Conservation (phyloP, 2,888 invertebrate species). For the Desoria tigrina region DNA sequence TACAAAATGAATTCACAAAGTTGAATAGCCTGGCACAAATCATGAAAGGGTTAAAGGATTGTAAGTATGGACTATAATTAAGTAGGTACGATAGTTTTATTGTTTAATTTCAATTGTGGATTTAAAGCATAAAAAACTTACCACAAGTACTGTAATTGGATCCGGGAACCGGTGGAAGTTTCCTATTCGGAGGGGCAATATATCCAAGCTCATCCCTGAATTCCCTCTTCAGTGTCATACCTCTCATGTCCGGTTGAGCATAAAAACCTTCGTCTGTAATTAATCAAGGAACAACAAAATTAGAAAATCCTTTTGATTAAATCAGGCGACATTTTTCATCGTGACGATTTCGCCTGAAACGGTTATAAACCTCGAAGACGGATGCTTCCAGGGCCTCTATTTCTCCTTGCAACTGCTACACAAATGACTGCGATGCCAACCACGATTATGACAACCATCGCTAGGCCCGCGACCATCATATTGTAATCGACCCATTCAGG, state of each 20-base stretch:
- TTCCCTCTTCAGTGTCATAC: constrained; percentile 62
- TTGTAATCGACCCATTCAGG: constrained; percentile 86
- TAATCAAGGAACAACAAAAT: not conserved
- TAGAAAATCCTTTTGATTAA: not conserved
- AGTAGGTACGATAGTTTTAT: not conserved
- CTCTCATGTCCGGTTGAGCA: constrained; percentile 53
- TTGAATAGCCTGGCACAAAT: too few species aligned
- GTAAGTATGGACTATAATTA: not conserved
- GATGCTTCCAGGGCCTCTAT: constrained; percentile 66
- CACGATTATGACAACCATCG: constrained; percentile 84
- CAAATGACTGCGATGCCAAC: constrained; percentile 89
- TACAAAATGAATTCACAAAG: too few species aligned
- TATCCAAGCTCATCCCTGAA: constrained; percentile 86
- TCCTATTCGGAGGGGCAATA: constrained; percentile 89
- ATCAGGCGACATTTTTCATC: not conserved
- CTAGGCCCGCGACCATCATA: constrained; percentile 85
- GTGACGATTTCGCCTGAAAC: too few species aligned
- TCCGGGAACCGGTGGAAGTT: constrained; percentile 87
- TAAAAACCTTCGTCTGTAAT: constrained; percentile 82
- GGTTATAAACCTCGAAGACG: constrained; percentile 71
- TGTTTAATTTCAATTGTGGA: constrained; percentile 82
- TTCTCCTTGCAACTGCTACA: constrained; percentile 78
- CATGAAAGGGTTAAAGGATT: too few species aligned
- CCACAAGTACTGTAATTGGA: constrained; percentile 85
- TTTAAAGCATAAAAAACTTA: too few species aligned